These are phyloP conservation scores for Callinectes sapidus DNA, from an alignment of 2,888 invertebrate species.

Conservation along the genomic window DNA sequence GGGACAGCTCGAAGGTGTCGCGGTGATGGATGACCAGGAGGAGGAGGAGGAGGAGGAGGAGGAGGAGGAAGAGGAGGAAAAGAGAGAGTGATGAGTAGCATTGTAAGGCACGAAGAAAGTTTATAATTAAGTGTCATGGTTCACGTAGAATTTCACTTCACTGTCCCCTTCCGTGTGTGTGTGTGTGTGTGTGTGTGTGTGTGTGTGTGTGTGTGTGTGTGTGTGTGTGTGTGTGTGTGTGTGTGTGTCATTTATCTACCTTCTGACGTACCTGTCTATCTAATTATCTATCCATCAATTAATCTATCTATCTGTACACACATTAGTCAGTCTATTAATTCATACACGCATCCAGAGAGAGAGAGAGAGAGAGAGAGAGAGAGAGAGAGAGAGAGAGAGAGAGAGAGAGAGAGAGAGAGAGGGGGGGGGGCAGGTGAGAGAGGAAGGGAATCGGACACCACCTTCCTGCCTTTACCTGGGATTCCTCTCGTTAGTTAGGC, in stretches of 20 bases:
- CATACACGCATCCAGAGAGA: background rate
- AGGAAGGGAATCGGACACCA: background rate
- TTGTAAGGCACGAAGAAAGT: background rate
- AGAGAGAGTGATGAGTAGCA: background rate
- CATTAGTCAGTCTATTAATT: too few relatives aligned
- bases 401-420: background rate
- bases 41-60: background rate
- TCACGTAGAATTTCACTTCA: background rate
- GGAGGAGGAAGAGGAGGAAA: background rate
- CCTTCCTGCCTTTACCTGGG: background rate
- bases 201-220: slow-evolving; percentile 13
- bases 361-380: background rate
- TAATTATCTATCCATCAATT: background rate
- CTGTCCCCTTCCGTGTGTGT: background rate
- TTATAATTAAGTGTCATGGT: background rate
- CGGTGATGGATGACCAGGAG: background rate
- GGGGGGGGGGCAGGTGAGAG: background rate
- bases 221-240: slow-evolving; percentile 15
- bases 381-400: background rate
- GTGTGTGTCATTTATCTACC: background rate
- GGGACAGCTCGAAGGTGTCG: background rate
- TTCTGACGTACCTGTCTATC: background rate
- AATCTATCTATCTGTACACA: background rate
- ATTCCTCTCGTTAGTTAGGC: background rate
- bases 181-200: slow-evolving; percentile 21